Base-by-base conservation (phyloP, 2,888 invertebrate species). In the Muscina levida region DNA sequence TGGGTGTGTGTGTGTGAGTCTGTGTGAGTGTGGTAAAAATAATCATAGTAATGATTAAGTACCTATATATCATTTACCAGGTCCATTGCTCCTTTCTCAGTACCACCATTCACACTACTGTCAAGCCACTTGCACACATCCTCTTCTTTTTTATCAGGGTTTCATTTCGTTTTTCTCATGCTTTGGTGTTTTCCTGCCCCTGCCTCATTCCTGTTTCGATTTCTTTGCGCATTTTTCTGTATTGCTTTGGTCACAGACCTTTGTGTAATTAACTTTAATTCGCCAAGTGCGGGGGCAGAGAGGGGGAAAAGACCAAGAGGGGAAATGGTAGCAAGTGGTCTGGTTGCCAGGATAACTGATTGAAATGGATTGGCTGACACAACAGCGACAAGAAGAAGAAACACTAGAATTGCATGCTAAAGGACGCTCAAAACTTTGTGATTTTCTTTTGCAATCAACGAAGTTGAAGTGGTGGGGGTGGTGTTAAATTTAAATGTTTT, bases 31-130 rank as follows among this genome's bases (percentile, higher is more conserved):
- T 26, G 26, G 53, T 13, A 56, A 56, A n/a, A 15, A 57, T 13
- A 73, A 71, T 77, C 59, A 73, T 73, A 59, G 71, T 42, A 73
- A 73, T 72, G 74, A 77, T 77, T 81, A 71, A 77, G 77, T 73
- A 67, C 53, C 42, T 68, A 72, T 76, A 70, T 70, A 72, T 72
- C 53, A 75, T 72, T 68, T 57, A 75, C 62, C 22, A 37, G 46
- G 42, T 59, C 37, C 39, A 42, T 70, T 22, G 26, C 17, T 17
- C 19, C 1, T 17, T 11, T 31, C 19, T 37, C 66, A 46, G 59
- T 31, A 37, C 44, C 44, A 57, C 17, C 66, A 57, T 11, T 46
- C 31, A 31, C 31, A 31, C 31, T 31, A 5, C 19, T 71, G 26
- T 31, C 48, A 24, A 26, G 31, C 15, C 26, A 15, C 42, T 44